Evolutionary conservation across 1,140 invertebrate genomes (phyloP).

Genomic region (Ceratosolen solmsi): DNA sequence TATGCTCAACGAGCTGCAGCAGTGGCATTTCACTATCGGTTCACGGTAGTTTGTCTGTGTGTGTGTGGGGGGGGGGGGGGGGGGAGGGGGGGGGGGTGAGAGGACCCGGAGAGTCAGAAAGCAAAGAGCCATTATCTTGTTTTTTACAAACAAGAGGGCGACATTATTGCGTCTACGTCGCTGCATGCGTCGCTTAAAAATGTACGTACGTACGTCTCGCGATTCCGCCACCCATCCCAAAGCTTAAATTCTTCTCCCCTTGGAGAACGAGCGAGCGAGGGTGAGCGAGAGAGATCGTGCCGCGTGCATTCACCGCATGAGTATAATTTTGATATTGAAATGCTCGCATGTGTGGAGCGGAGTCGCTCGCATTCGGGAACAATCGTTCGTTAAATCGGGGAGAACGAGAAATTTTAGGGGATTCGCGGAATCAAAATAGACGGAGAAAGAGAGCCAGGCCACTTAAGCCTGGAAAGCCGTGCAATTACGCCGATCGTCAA

Average conservation of each 20-base stretch:
- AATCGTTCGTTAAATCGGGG: conserved; percentile 52
- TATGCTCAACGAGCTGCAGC: background rate
- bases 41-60: background rate
- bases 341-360: conserved; percentile 5
- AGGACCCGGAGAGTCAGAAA: no score
- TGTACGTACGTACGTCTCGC: conserved; percentile 10
- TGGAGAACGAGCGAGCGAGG: background rate
- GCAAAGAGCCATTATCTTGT: conserved; percentile 4
- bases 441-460: conserved; percentile 7
- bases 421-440: conserved; percentile 4
- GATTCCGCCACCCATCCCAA: background rate
- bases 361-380: conserved; percentile 26
- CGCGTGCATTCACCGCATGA: conserved; percentile 29
- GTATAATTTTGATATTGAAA: conserved; percentile 50
- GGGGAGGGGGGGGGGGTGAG: no score
- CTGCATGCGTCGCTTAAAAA: conserved; percentile 42
- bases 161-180: conserved; percentile 62
- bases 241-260: conserved; percentile 50
- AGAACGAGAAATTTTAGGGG: conserved; percentile 8
- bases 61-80: no score
- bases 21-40: conserved; percentile 10
- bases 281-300: background rate
- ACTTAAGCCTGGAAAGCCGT: conserved; percentile 16
- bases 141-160: conserved; percentile 56
- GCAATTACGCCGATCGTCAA: background rate